Percentiles rank a stretch among this genome's conserved stretches.
Conservation (phyloP, 2,888 invertebrate species). For the Bugula neritina region DNA sequence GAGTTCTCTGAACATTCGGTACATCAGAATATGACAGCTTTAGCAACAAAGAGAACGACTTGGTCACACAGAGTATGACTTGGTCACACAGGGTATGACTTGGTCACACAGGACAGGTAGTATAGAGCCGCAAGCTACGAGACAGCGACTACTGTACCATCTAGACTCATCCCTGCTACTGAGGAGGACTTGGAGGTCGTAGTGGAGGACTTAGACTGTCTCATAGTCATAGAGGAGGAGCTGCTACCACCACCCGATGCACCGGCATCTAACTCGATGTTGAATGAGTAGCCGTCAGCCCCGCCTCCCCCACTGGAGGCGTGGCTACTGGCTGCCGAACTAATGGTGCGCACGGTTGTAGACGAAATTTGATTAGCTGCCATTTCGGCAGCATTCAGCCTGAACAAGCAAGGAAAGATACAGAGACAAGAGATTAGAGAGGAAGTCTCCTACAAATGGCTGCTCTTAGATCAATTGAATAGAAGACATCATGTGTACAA, state of each 20-base stretch:
- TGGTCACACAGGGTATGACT: too few species aligned
- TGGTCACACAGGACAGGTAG: too few species aligned
- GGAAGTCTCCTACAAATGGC: too few species aligned
- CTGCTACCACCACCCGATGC: background rate
- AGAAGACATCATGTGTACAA: too few species aligned
- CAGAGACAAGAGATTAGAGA: too few species aligned
- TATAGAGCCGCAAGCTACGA: too few species aligned
- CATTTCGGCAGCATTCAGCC: background rate
- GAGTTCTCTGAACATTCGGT: too few species aligned
- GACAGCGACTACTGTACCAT: background rate
- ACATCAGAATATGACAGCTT: too few species aligned
- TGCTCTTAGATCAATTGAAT: too few species aligned
- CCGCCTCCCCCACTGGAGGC: background rate
- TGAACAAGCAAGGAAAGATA: background rate
- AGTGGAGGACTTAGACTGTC: background rate
- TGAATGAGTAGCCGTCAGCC: background rate
- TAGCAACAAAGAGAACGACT: too few species aligned
- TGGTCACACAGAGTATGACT: too few species aligned
- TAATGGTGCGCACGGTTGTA: background rate
- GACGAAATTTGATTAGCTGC: slow-evolving; percentile 12
- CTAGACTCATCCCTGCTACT: background rate
- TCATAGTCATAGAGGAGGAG: background rate
- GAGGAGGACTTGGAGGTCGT: background rate
- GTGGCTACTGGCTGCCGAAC: background rate
- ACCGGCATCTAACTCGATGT: background rate